Evolutionary conservation across 2,797 vertebrate species (phyloP), one percentile per base, ranked within the genome.

Genomic region (Lacerta viridis): DNA sequence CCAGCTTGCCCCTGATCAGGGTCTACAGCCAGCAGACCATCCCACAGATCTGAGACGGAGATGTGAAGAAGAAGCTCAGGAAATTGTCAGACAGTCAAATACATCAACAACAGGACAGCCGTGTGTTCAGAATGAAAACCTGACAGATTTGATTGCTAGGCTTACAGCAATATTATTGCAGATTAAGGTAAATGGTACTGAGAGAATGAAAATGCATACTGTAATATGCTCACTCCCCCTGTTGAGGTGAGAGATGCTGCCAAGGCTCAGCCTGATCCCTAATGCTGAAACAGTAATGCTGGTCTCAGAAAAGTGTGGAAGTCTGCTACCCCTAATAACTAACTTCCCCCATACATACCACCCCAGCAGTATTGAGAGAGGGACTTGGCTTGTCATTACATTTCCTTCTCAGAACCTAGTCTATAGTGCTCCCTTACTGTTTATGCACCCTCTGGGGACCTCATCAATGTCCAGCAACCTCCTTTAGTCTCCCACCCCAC

Each of bases 1-100:
- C 64, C 94, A 99, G 99, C 98, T 99, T 68, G 98, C 99, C 91
- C 99, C 99, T 68, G 98, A 99, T 94, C 99, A 99, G 91, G 99
- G 99, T 81, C 98, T 99, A 92, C 98, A 98, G 92, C 98, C 98
- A 11, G 98, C 98, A 0, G 98, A 99, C 93, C 98, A 98, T n/a
- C 98, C 98, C 0, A 98, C 98, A 5, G 98, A 99, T 85, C 96
- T 99, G 95, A 97, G 98, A 75, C 97, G 97, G 7, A 97, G 98
- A 6, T 99, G 99, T 90, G 98, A 99, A 87, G 99, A 99, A 7
- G 98, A 99, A 88, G 98, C 98, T 59, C 98, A 98, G 95, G 98
- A 99, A 86, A 98, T 99, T 1, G 98, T 99, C 86, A 97, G 98
- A 89, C 96, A 97, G 88, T 97, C 97, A 46, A 98, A 98, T 89